Base-by-base conservation (phyloP, 2,113 vertebrate species). In the Boleophthalmus pectinirostris region DNA sequence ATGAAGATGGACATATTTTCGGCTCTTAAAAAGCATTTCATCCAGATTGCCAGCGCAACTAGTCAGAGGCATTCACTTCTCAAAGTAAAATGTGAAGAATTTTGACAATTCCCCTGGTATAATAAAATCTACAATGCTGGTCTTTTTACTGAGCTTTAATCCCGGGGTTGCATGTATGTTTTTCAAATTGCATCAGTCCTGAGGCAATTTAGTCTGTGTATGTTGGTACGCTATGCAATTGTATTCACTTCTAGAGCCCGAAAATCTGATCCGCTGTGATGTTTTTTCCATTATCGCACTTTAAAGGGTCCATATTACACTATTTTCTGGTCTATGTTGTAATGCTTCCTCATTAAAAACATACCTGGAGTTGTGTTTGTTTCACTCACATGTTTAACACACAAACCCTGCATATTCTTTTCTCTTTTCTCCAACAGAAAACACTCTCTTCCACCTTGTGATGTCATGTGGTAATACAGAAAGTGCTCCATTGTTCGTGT, bases 141-240 rank as follows among this genome's bases (percentile, higher is more conserved):
- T 5, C 12, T 24, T 57, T 57, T 14, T 57, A 29, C 5, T 3
- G 15, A 61, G 58, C 58, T 33, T 33, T 61, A 33, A 33, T 61
- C 25, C 58, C 2, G 58, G 3, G 25, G 14, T 61, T 61, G 58
- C 58, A 10, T 61, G 7, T 61, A 20, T 33, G 58, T 9, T 33
- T 61, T 33, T 61, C 58, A 33, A 33, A 61, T 33, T 61, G 58
- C 58, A 61, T 61, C 58, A 61, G 23, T 25, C 57, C 12, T 12
- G 24, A 60, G 14, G 5, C 58, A 61, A 20, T 61, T 33, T 33
- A 18, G 18, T 16, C 58, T 61, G 58, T 61, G 14, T 18, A 33
- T 61, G 25, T 33, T 61, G 25, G 23, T 60, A 5, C 23, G 1
- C 2, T 61, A 8, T 25, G 58, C 58, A 15, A 18, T 33, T 16